These are phyloP conservation scores for Agrochola lota DNA, from an alignment of 2,888 invertebrate species.

Conservation along the genomic window DNA sequence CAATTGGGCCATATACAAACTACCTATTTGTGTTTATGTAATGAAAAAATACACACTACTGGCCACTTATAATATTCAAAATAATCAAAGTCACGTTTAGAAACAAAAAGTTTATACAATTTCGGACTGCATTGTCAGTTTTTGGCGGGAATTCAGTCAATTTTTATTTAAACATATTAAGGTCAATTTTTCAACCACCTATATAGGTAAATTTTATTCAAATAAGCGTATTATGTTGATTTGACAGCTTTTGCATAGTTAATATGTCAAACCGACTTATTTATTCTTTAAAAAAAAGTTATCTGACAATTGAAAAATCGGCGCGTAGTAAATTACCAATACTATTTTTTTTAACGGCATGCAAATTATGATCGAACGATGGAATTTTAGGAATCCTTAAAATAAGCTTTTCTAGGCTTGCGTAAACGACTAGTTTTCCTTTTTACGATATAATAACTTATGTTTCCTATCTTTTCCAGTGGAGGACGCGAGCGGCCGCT, in stretches of 20 bases:
- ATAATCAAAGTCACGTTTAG: background rate
- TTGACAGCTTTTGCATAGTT: background rate
- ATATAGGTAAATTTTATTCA: too few relatives aligned
- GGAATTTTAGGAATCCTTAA: background rate
- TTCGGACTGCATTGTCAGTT: too few relatives aligned
- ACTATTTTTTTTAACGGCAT: background rate
- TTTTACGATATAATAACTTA: background rate
- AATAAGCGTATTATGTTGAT: too few relatives aligned
- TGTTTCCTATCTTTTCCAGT: conserved; percentile 74
- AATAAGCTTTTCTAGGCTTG: background rate
- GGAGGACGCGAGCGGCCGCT: conserved; percentile 93
- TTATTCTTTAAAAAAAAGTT: too few relatives aligned
- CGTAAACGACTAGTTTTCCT: background rate
- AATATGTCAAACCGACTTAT: too few relatives aligned
- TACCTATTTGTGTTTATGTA: background rate
- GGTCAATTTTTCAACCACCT: too few relatives aligned
- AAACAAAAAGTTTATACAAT: too few relatives aligned
- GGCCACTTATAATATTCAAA: background rate
- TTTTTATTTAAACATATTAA: too few relatives aligned
- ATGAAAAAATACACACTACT: background rate
- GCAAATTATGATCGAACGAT: background rate
- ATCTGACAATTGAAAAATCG: background rate
- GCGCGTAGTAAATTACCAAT: too few relatives aligned
- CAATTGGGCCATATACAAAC: background rate
- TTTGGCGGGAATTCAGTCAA: too few relatives aligned